Evolutionary conservation across 1,140 invertebrate species (phyloP).

Genomic region (Heliconius hewitsoni): DNA sequence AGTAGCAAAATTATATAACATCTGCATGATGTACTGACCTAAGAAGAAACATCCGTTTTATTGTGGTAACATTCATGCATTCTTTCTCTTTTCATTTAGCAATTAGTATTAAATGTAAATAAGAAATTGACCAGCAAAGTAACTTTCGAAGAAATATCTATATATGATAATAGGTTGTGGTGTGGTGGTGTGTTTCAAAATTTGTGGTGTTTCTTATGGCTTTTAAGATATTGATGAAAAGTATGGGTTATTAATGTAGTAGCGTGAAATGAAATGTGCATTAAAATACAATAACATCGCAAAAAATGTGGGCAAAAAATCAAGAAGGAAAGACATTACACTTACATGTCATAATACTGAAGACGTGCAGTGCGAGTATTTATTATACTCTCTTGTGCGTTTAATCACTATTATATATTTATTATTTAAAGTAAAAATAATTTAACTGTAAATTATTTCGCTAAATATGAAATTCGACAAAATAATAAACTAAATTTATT

Average conservation of each 20-base stretch:
- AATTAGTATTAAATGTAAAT: no score
- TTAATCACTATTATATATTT: not conserved
- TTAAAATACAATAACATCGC: not conserved
- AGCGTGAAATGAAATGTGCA: no score
- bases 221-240: no score
- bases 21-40: slow-evolving; percentile 20
- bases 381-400: not conserved
- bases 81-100: no score
- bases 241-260: no score
- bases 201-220: not conserved
- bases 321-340: not conserved
- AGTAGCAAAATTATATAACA: slow-evolving; percentile 28
- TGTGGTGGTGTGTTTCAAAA: not conserved
- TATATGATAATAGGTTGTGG: not conserved
- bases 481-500: no score
- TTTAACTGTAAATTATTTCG: not conserved
- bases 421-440: no score
- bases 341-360: not conserved
- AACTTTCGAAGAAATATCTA: no score
- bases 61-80: no score
- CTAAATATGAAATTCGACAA: not conserved
- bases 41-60: not conserved
- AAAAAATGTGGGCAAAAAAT: not conserved
- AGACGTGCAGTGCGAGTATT: not conserved
- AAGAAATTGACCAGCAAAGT: no score